phyloP scores from a whole-genome alignment of 2,797 vertebrate genomes.

The Cuniculus paca region DNA sequence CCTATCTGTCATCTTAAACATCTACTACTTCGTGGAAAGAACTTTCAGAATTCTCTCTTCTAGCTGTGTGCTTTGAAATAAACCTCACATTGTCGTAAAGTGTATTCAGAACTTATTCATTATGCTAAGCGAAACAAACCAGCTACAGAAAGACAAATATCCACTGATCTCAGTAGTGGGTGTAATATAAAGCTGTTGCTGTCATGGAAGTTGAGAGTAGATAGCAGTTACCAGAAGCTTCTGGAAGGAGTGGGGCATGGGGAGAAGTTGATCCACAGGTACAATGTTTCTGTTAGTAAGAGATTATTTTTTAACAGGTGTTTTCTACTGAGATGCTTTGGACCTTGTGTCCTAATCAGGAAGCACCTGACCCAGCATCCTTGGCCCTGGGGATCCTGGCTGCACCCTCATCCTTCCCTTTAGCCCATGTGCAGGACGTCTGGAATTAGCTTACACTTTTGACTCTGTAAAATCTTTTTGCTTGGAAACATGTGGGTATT shows the following conservation, averaged over 20 bases:
- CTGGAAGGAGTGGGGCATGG: not conserved
- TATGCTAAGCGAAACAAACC: not conserved
- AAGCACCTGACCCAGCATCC: not conserved
- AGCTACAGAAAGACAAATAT: not conserved
- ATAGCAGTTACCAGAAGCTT: not conserved
- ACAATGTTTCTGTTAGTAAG: not conserved
- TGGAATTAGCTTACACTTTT: not conserved
- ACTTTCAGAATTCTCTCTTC: not conserved
- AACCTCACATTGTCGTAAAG: not conserved
- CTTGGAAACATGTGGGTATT: conserved; percentile 18
- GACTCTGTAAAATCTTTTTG: not conserved
- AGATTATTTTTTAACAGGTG: not conserved
- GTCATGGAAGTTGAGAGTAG: no score
- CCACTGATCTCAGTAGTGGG: not conserved
- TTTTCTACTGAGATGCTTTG: not conserved
- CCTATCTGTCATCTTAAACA: not conserved
- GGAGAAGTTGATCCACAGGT: not conserved
- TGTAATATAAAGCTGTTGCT: not conserved
- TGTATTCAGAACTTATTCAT: not conserved
- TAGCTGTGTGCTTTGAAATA: not conserved
- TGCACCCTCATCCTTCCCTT: not conserved
- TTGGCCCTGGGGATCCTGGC: not conserved
- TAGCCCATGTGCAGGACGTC: not conserved
- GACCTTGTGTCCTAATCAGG: not conserved
- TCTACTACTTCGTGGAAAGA: not conserved